Base-by-base conservation (phyloP, 2,797 vertebrate species). In the Uromys caudimaculatus region DNA sequence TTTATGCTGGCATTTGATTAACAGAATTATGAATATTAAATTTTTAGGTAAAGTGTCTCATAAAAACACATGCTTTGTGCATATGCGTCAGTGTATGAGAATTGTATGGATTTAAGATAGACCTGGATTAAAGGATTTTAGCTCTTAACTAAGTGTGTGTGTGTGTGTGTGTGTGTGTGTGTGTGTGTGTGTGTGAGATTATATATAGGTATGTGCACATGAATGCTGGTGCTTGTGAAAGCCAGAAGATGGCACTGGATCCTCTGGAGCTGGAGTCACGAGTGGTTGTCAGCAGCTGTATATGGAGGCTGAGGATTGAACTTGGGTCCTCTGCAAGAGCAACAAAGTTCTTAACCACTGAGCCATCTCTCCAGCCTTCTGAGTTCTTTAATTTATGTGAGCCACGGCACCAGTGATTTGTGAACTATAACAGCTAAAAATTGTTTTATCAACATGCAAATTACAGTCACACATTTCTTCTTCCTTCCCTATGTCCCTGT, bases 381-480 rank as follows among this genome's bases (percentile, higher is more conserved):
- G 7, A 3, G 16, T 4, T 41, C n/a, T 29, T 88, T 88, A 41
- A 41, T 85, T 92, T 75, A 84, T 13, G 14, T 35, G 58, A 89
- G 52, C 32, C 77, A 56, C 90, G 90, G 69, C 23, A 13, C 56
- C 90, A 90, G 50, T 32, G 85, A 90, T 96, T 85, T 90, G 67
- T 93, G 50, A 89, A 77, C 91, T 90, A 44, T 64, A 85, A 1
- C 24, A 94, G 64, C 64, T 6, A 90, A 41, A 83, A 54, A 24
- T 58, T 35, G 23, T 64, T 86, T 91, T 41, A 96, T 47, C 17
- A 85, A 60, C 44, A 62, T 52, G 24, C 21, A 82, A 69, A 85
- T 79, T 93, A 77, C 32, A 79, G 78, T 60, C 19, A 86, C 54
- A 58, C 0, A 1, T 91, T 96, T 96, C 84, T 60, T 86, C n/a